Conservation (phyloP, 35 echinoderm and acorn worm genomes). For the Ophioderma brevispina region DNA sequence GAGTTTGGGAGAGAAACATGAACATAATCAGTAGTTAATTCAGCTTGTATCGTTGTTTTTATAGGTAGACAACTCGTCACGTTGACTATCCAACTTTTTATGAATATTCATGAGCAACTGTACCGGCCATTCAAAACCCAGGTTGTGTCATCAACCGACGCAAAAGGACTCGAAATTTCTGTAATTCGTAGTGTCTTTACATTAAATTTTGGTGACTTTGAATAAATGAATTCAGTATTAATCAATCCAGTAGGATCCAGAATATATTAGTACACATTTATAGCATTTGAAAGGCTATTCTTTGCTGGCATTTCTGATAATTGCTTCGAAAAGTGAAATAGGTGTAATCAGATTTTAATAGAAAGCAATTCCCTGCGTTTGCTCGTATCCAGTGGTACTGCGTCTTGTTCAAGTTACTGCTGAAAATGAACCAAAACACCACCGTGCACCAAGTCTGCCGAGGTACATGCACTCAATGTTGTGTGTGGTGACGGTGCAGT, state of each 20-base stretch:
- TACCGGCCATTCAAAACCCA: neutral
- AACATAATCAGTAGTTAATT: neutral
- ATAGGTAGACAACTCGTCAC: neutral
- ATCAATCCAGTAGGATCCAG: too few relatives aligned
- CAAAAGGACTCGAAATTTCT: neutral
- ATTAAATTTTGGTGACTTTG: too few relatives aligned
- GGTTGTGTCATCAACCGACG: neutral
- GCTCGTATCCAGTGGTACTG: neutral
- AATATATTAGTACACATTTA: too few relatives aligned
- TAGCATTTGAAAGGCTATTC: too few relatives aligned
- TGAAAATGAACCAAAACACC: neutral
- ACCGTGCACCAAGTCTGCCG: too few relatives aligned
- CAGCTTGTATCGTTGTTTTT: neutral
- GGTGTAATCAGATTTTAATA: too few relatives aligned
- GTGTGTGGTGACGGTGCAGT: too few relatives aligned
- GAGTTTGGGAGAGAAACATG: neutral
- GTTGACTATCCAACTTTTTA: neutral
- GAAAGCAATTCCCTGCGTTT: too few relatives aligned
- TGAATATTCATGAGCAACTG: conserved; percentile 44
- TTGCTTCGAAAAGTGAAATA: too few relatives aligned
- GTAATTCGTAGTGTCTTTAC: neutral
- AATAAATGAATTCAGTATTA: too few relatives aligned
- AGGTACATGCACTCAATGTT: too few relatives aligned
- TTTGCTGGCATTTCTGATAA: too few relatives aligned
- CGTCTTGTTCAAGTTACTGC: neutral